Base-by-base conservation (phyloP, 1,140 invertebrate species). In the Palaemon carinicauda region DNA sequence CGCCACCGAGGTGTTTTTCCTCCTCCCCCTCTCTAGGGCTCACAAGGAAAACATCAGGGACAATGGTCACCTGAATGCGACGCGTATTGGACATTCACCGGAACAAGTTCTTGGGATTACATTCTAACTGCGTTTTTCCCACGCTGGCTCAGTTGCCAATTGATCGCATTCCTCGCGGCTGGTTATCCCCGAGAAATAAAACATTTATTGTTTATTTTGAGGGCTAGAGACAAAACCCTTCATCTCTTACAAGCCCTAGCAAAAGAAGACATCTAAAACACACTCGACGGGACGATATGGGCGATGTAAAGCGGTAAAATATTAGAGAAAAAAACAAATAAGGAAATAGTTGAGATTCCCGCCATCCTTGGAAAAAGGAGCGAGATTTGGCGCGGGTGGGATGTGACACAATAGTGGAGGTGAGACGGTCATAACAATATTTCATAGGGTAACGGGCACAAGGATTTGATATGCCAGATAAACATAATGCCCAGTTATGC, bases 381-480 rank as follows among this genome's bases (percentile, higher is more conserved):
- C 60, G 15, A 51, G 81, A 33, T 14, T 17, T 77, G 33, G 82
- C 33, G 82, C 52, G 82, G 75, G 75, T 79, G 82, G 60, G 54
- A 24, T 24, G 19, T 27, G 12, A 24, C 21, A 85, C 74, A 78
- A 85, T 56, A 50, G 75, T 54, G 14, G 29, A 85, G 82, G 82
- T 85, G 82, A 73, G 75, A 71, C 75, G 75, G 82, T 79, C 82
- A 85, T 79, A 85, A 85, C 75, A 85, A 78, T 85, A 85, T 79
- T 71, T 85, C 82, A 85, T 85, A 85, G 51, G 82, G 74, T 85
- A 85, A 85, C 82, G 82, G 82, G 75, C 82, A 85, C 71, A 53
- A 78, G 54, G 82, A 85, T 85, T 85, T 85, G 82, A 85, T 85
- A 85, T 85, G 82, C 82, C 82, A 85, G 74, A 85, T 71, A 85